Percentiles rank a stretch among this genome's conserved stretches.
phyloP scores from a whole-genome alignment of 2,888 invertebrate genomes.

The Panorpa germanica region DNA sequence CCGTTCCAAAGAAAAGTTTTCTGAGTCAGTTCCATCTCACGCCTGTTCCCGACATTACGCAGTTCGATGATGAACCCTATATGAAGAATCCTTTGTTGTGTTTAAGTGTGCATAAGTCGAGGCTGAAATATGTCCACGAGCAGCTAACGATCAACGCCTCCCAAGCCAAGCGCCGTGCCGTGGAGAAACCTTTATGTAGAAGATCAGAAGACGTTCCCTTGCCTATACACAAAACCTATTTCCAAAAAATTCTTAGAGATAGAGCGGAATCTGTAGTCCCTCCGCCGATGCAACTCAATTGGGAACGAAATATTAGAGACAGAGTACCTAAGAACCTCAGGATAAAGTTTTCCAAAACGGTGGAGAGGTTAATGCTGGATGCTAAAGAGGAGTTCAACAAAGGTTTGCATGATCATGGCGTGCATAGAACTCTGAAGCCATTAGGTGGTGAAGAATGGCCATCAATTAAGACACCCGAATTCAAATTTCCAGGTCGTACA shows the following conservation, averaged over 20 bases:
- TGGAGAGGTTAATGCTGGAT: constrained; percentile 29
- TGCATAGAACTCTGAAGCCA: constrained; percentile 40
- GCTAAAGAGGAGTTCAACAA: constrained; percentile 34
- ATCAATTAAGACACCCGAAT: constrained; percentile 20
- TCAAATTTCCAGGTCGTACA: constrained; percentile 42
- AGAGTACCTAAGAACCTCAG: constrained; percentile 19
- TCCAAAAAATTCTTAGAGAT: too few relatives aligned
- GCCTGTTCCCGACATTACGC: too few relatives aligned
- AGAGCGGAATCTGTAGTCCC: too few relatives aligned
- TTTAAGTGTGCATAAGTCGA: constrained; percentile 20
- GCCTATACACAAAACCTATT: too few relatives aligned
- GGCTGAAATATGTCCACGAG: not conserved
- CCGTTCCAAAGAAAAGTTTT: too few relatives aligned
- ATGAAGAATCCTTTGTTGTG: constrained; percentile 21
- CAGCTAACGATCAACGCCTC: too few relatives aligned
- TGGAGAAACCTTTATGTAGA: too few relatives aligned
- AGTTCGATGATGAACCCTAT: constrained; percentile 23
- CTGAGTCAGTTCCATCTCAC: too few relatives aligned
- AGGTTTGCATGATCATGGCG: constrained; percentile 39
- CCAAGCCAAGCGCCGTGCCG: too few relatives aligned
- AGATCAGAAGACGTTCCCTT: too few relatives aligned
- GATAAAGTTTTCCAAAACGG: constrained; percentile 20
- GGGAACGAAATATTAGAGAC: constrained; percentile 20
- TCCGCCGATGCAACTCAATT: too few relatives aligned
- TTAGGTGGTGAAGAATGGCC: constrained; percentile 29